Conservation (phyloP, 2,113 vertebrate species). For the Saguinus imperator region DNA sequence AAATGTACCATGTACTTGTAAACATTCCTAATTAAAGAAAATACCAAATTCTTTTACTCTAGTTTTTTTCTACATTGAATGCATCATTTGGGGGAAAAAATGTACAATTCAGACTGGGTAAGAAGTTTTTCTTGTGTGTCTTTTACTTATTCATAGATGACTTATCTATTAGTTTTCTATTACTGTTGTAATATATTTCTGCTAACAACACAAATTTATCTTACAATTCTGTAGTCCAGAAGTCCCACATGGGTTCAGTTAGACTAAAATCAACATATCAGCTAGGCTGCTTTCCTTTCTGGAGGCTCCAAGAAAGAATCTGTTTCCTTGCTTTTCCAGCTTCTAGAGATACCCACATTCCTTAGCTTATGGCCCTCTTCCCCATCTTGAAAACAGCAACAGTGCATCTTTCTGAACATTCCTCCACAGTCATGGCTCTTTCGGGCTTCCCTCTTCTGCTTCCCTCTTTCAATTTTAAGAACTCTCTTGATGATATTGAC, state of each 20-base stretch:
- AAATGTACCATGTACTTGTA: not conserved
- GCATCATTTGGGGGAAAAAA: not conserved
- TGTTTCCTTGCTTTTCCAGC: not conserved
- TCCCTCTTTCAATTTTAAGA: conserved; percentile 2
- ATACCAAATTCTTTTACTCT: not conserved
- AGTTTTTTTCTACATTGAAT: not conserved
- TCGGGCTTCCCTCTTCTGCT: not conserved
- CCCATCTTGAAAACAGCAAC: not conserved
- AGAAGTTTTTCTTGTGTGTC: not conserved
- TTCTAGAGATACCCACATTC: too few species aligned
- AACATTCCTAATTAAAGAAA: conserved; percentile 36
- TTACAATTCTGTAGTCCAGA: not conserved
- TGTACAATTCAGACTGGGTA: not conserved
- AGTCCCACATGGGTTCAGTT: not conserved
- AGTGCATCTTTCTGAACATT: not conserved
- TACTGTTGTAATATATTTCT: not conserved
- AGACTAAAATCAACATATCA: not conserved
- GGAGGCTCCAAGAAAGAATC: not conserved
- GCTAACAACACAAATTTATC: not conserved
- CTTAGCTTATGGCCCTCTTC: not conserved
- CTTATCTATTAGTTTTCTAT: not conserved
- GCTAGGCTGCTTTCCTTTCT: not conserved
- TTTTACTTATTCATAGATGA: conserved; percentile 29
- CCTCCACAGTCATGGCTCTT: not conserved
- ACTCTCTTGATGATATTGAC: not conserved